Conservation (phyloP, 2,113 vertebrate species). For the Rhineura floridana region DNA sequence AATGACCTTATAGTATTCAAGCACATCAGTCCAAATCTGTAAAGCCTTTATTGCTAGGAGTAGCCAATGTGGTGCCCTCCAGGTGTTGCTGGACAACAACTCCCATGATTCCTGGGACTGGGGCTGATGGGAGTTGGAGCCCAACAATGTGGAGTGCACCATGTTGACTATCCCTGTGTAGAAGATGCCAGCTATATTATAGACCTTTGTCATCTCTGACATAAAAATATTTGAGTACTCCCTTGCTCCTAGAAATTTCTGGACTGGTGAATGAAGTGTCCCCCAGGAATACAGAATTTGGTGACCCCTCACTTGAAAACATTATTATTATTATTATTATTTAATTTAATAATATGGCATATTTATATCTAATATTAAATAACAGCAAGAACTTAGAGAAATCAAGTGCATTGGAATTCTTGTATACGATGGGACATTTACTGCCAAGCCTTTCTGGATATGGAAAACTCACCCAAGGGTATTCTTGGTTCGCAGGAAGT, state of each 20-base stretch:
- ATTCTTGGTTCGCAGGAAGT: constrained; percentile 85
- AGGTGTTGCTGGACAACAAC: too few relatives aligned
- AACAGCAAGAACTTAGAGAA: constrained; percentile 29
- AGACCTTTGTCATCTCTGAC: background rate
- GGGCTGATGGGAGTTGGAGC: too few relatives aligned
- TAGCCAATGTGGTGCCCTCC: too few relatives aligned
- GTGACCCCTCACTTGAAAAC: background rate
- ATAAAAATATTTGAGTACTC: background rate
- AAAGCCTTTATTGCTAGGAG: background rate
- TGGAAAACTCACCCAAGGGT: constrained; percentile 76
- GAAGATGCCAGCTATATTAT: background rate
- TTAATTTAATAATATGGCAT: too few relatives aligned
- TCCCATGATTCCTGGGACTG: too few relatives aligned
- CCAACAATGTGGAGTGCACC: too few relatives aligned
- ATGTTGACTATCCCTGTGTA: too few relatives aligned
- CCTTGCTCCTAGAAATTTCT: background rate
- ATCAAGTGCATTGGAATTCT: background rate
- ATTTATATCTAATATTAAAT: constrained; percentile 8
- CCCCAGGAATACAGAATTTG: background rate
- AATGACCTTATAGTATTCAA: too few relatives aligned
- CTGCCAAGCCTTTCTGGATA: background rate
- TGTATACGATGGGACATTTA: background rate
- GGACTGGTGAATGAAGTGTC: background rate
- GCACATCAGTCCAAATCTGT: background rate
- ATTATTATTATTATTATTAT: too few relatives aligned